Percentiles rank a stretch among this genome's conserved stretches.
phyloP scores from a whole-genome alignment of 2,113 vertebrate species.

The Rhabdomys dilectus region DNA sequence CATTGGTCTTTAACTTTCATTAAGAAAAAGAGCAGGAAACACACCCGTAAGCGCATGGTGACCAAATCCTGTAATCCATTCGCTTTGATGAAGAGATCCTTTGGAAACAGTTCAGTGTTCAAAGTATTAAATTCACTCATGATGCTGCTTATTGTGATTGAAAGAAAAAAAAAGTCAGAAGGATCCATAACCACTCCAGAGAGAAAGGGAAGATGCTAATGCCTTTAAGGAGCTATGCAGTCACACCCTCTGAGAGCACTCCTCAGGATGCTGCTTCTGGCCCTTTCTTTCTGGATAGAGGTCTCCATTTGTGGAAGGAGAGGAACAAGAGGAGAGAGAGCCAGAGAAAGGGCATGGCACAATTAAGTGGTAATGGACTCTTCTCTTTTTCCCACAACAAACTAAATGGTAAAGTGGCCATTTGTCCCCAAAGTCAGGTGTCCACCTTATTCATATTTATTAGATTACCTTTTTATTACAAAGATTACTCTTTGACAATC shows the following conservation, averaged over 20 bases:
- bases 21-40: slow-evolving; percentile 69
- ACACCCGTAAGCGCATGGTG: background rate
- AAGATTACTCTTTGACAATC: background rate
- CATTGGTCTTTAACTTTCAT: slow-evolving; percentile 62
- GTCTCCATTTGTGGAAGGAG: too few species aligned
- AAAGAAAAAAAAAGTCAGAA: slow-evolving; percentile 28
- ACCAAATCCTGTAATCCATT: slow-evolving; percentile 51
- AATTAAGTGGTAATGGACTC: fast-evolving
- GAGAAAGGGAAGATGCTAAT: background rate
- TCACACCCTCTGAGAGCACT: background rate
- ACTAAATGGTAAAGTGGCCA: background rate
- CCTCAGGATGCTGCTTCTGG: background rate
- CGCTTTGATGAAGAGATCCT: slow-evolving; percentile 60
- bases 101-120: slow-evolving; percentile 64
- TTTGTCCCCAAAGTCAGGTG: background rate
- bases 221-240: background rate
- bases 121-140: slow-evolving; percentile 13
- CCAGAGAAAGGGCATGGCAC: background rate
- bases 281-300: background rate
- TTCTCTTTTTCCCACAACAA: background rate
- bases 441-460: background rate
- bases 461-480: background rate
- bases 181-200: background rate
- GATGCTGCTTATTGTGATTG: slow-evolving; percentile 57
- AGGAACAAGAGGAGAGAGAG: background rate